These are phyloP conservation scores for Caenorhabditis brenneri DNA, from an alignment of 1,140 invertebrate species.

Conservation along the genomic window DNA sequence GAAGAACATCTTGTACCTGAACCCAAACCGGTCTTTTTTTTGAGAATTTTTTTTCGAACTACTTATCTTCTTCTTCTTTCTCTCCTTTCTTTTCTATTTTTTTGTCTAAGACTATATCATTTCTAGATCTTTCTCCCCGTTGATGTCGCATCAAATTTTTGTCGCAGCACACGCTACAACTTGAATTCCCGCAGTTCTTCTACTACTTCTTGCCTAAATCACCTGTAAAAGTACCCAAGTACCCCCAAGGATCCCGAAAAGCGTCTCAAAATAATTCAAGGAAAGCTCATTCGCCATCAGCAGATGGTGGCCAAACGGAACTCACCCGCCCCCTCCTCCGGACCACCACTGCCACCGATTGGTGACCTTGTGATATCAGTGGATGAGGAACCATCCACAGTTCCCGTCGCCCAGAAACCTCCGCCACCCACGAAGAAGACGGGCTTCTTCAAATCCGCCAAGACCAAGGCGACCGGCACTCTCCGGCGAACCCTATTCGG, in stretches of 20 bases:
- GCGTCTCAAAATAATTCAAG: too few species aligned
- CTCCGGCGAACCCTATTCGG: conserved; percentile 45
- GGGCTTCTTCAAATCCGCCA: conserved; percentile 4
- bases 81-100: neutral
- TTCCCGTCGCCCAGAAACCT: neutral
- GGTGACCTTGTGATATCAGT: conserved; percentile 13
- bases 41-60: too few species aligned
- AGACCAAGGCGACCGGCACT: conserved; percentile 20
- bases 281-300: too few species aligned
- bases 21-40: too few species aligned
- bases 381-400: neutral
- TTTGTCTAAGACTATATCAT: neutral
- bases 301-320: conserved; percentile 37
- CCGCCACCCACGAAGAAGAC: conserved; percentile 28
- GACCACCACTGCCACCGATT: neutral
- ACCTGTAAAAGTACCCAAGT: too few species aligned
- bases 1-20: too few species aligned
- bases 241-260: too few species aligned
- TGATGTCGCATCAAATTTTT: conserved; percentile 34
- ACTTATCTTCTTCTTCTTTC: neutral
- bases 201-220: too few species aligned
- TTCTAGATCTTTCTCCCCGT: neutral
- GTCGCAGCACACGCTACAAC: conserved; percentile 38
- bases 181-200: neutral
- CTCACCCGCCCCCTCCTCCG: neutral